Evolutionary conservation across 2,888 invertebrate species (phyloP).

Genomic region (Poecilus cupreus): DNA sequence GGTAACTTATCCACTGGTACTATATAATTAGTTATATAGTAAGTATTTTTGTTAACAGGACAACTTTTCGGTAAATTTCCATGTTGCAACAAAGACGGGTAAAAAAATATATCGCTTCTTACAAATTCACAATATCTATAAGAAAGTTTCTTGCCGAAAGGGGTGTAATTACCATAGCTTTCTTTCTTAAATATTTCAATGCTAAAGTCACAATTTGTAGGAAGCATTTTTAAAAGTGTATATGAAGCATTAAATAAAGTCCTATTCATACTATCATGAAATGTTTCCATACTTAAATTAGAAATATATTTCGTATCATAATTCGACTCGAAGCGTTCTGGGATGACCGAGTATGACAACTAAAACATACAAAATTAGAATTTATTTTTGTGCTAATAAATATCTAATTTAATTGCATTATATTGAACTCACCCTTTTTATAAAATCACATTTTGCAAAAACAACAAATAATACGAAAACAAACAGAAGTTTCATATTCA

Average conservation of each 20-base stretch:
- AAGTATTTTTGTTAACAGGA: background rate
- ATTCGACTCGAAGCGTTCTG: background rate
- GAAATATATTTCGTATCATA: background rate
- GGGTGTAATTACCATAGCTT: background rate
- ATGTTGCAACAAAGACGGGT: background rate
- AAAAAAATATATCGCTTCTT: background rate
- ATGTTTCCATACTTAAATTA: background rate
- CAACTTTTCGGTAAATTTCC: background rate
- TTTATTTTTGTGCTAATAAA: too few relatives aligned
- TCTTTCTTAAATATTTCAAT: background rate
- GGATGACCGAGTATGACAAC: background rate
- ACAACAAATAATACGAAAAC: background rate
- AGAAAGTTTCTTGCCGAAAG: background rate
- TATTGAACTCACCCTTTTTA: background rate
- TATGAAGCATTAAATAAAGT: background rate
- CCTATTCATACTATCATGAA: background rate
- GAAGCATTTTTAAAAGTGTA: background rate
- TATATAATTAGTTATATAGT: background rate
- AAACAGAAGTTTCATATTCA: background rate
- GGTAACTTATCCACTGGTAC: background rate
- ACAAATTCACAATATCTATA: background rate
- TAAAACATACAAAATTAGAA: background rate
- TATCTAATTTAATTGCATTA: too few relatives aligned
- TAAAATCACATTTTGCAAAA: background rate
- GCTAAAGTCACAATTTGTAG: background rate